Base-by-base conservation (phyloP, 2,888 invertebrate genomes). In the Tachina lurida region DNA sequence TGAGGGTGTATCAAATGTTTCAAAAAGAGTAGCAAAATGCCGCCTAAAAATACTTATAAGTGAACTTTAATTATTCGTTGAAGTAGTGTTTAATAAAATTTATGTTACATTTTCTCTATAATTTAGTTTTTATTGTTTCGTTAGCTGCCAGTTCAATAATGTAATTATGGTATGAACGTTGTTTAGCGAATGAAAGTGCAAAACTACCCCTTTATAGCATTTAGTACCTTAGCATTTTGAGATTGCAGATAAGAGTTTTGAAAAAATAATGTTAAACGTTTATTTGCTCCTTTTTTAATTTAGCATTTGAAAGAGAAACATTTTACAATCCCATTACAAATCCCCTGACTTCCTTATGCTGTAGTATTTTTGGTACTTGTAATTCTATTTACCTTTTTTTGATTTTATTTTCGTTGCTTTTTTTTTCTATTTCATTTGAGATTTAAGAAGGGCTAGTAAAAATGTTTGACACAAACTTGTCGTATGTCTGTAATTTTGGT, bases 401-500 rank as follows among this genome's bases (percentile, higher is more conserved):
- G 31, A 31, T 31, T 31, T 31, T 31, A 7, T 31, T 31, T 31
- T 31, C 7, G 31, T 7, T 68, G 17, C 10, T 43, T 58, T 47
- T 63, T 49, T 41, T 49, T 67, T 54, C 54, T 45, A 17, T 54
- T 70, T 47, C 60, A 22, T 49, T 54, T 60, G 15, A 68, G 60
- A 60, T 65, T 86, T 76, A 67, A 76, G 60, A 67, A 76, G 67
- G 83, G 76, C 75, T 71, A 13, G 56, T 15, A 81, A 73, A 31
- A 54, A 45, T 43, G 45, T 75, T 70, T 45, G 74, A 63, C 47
- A 63, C 77, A 67, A 67, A 65, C 76, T 70, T 65, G 54, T 73
- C 78, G 78, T 78, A 39, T 68, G 65, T 56, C 39, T 60, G 71
- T 83, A 86, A 86, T 86, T 86, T 82, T 62, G 76, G 83, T 91